Conservation (phyloP, 2,797 vertebrate species). For the Gouania willdenowi region DNA sequence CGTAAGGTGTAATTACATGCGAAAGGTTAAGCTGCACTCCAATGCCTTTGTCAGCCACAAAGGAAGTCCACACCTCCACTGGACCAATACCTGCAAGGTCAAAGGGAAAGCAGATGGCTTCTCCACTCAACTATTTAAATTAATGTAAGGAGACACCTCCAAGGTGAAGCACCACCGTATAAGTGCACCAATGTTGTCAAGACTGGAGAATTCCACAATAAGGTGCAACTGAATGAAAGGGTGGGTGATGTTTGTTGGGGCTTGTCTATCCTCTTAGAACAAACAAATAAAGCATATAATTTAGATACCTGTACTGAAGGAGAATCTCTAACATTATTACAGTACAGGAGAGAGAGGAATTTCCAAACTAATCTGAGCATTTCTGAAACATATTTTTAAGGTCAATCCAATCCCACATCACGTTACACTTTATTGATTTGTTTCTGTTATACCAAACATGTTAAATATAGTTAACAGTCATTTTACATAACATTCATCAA, state of each 20-base stretch:
- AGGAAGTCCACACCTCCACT: conserved; percentile 26
- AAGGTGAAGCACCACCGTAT: conserved; percentile 2
- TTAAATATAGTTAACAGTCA: too few species aligned
- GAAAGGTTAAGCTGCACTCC: conserved; percentile 22
- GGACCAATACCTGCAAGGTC: conserved; percentile 9
- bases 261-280: too few species aligned
- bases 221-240: conserved; percentile 14
- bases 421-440: too few species aligned
- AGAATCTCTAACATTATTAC: too few species aligned
- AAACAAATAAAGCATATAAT: too few species aligned
- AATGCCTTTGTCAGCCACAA: conserved; percentile 31
- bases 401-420: too few species aligned
- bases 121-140: neutral
- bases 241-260: conserved; percentile 5
- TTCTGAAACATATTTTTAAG: too few species aligned
- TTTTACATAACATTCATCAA: too few species aligned
- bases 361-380: too few species aligned
- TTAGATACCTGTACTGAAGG: too few species aligned
- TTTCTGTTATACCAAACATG: too few species aligned
- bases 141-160: conserved; percentile 1
- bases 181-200: conserved; percentile 6
- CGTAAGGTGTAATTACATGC: conserved; percentile 8
- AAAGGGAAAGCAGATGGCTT: conserved; percentile 1
- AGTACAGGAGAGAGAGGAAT: too few species aligned
- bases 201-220: conserved; percentile 7